Evolutionary conservation across 2,797 vertebrate genomes (phyloP).

Genomic region (Phaenicophaeus curvirostris): DNA sequence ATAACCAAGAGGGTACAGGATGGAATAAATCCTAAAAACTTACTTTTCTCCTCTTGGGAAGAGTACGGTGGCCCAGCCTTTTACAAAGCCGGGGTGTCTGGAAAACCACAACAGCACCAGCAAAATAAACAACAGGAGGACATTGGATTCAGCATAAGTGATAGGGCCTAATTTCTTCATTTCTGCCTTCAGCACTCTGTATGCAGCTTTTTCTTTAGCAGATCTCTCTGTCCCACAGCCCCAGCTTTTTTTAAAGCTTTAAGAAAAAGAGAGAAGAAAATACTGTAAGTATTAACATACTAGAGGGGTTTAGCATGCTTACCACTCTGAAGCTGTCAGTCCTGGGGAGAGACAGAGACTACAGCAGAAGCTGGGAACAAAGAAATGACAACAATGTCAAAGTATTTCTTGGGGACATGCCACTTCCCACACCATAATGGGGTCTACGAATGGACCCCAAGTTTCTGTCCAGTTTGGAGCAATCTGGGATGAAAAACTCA

Average conservation of each 20-base stretch:
- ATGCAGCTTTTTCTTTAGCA: slow-evolving; percentile 84
- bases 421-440: background rate
- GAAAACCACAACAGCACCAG: slow-evolving; percentile 92
- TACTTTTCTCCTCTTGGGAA: slow-evolving; percentile 87
- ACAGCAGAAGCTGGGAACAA: slow-evolving; percentile 1
- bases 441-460: background rate
- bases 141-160: slow-evolving; percentile 88
- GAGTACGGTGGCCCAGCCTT: slow-evolving; percentile 86
- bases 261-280: background rate
- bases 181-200: slow-evolving; percentile 84
- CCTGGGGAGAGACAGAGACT: background rate
- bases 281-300: background rate
- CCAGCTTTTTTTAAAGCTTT: slow-evolving; percentile 88
- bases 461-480: background rate
- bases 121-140: slow-evolving; percentile 86
- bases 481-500: background rate
- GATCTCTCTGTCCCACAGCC: slow-evolving; percentile 80
- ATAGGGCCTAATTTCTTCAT: slow-evolving; percentile 86
- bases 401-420: background rate
- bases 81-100: slow-evolving; percentile 90
- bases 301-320: background rate
- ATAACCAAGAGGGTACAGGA: background rate
- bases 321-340: background rate
- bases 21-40: background rate
- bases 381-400: background rate